Conservation (phyloP, 2,888 invertebrate genomes). For the Orthosia cruda region DNA sequence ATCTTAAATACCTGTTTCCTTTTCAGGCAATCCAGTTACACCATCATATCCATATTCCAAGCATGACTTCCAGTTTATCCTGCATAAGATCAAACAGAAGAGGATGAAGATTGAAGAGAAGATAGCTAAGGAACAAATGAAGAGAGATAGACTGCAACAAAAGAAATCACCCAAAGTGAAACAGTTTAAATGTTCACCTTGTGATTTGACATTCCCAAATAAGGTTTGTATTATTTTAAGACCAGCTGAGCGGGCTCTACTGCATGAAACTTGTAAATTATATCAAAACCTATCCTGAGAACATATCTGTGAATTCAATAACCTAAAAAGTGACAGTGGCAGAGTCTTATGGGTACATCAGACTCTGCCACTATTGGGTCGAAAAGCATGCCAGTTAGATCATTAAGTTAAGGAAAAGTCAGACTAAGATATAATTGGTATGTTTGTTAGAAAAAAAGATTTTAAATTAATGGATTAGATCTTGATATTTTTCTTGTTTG, state of each 20-base stretch:
- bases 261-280: neutral
- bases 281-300: neutral
- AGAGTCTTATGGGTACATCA: no score
- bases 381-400: no score
- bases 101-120: conserved; percentile 82
- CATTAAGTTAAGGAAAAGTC: no score
- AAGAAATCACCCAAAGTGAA: conserved; percentile 82
- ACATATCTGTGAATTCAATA: no score
- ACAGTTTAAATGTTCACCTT: conserved; percentile 86
- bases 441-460: no score
- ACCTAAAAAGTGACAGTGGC: no score
- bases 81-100: conserved; percentile 87
- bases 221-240: conserved; percentile 76
- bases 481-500: no score
- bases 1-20: conserved; percentile 15
- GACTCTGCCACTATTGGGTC: no score
- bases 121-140: conserved; percentile 78
- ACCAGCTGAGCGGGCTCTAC: neutral
- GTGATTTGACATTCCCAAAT: conserved; percentile 85
- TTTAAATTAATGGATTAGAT: no score
- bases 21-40: conserved; percentile 81
- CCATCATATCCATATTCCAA: conserved; percentile 89
- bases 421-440: no score
- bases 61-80: conserved; percentile 88
- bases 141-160: conserved; percentile 78